Evolutionary conservation across 2,888 invertebrate species (phyloP), one percentile per base, ranked within the genome.

Genomic region (Hypomecis atomaria): DNA sequence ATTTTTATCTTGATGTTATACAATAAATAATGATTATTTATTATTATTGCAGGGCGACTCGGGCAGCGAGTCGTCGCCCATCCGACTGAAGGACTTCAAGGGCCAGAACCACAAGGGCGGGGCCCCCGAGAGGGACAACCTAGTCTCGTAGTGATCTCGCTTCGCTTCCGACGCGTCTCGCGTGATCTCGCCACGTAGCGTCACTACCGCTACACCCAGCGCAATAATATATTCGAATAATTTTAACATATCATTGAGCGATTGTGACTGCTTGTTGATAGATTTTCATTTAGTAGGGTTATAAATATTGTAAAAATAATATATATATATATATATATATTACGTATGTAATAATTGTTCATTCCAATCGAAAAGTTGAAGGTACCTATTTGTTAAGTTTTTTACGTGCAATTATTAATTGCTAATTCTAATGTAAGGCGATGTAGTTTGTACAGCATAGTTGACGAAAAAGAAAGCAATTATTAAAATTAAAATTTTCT

Each of bases 1-100:
- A 40, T 7, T 4, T 40, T 40, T 40, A 10, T 40, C 40, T 40
- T 40, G 9, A 10, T 42, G 23, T 23, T 1, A 50, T 9, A 0
- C 11, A 37, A 3, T 11, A 1, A 53, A 49, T 33, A 42, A n/a
- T 5, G 0, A 23, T 33, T 8, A 10, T 50, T 60, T 50, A 0
- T 62, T n/a, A 13, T n/a, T 45, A 11, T 78, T 87, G 11, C 85
- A 95, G 95, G 94, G 95, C 78, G 95, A 95, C 88, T 94, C 94
- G 72, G 94, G 94, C 78, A 95, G 94, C 86, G 95, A 95, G 86
- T 94, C 94, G 79, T 95, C 95, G 84, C 95, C 95, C 65, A 91
- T 93, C 71, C 87, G 93, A 77, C 84, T 92, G 75, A 91, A 91
- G 83, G 92, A 91, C 83, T 92, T 91, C 79, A 92, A 90, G 76